Evolutionary conservation across 2,113 vertebrate species (phyloP).

Genomic region (Galemys pyrenaicus): DNA sequence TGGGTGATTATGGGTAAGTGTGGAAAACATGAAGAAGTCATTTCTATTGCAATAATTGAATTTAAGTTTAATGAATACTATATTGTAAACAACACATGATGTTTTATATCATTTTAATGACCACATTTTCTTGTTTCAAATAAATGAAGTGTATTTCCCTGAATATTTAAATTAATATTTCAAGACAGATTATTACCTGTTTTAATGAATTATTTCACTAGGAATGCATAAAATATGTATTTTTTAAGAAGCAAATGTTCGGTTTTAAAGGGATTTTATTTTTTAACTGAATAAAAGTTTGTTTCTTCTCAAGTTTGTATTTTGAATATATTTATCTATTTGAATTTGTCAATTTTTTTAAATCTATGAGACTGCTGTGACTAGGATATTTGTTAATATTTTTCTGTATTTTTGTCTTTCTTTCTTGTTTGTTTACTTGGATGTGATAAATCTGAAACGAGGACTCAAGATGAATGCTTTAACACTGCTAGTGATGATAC

Average conservation of each 20-base stretch:
- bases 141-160: not conserved
- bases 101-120: slow-evolving; percentile 58
- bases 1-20: not conserved
- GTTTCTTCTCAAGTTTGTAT: not conserved
- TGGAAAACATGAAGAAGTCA: not conserved
- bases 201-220: slow-evolving; percentile 44
- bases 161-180: slow-evolving; percentile 45
- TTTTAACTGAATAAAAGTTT: not conserved
- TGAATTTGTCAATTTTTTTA: not conserved
- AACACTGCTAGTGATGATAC: not conserved
- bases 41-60: slow-evolving; percentile 51
- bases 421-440: not conserved
- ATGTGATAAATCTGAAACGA: not conserved
- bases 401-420: not conserved
- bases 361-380: slow-evolving; percentile 11
- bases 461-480: not conserved
- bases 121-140: slow-evolving; percentile 10
- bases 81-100: slow-evolving; percentile 14
- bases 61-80: slow-evolving; percentile 54
- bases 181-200: not conserved
- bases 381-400: slow-evolving; percentile 29
- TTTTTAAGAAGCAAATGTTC: not conserved
- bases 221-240: slow-evolving; percentile 27
- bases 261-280: not conserved
- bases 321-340: not conserved